phyloP scores from a whole-genome alignment of 2,888 invertebrate genomes.

The Quadroppia sp. region DNA sequence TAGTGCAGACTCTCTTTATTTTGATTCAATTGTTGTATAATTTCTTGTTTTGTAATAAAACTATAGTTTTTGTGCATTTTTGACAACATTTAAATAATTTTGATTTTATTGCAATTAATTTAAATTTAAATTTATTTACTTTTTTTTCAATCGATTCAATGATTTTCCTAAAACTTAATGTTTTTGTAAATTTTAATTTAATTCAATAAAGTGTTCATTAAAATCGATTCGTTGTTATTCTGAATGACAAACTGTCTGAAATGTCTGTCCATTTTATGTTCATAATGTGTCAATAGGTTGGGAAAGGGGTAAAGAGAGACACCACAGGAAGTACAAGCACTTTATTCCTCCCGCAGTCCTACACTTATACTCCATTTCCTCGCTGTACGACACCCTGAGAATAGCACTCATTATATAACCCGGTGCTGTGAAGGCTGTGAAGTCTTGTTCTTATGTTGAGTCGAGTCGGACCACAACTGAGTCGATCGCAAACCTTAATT shows the following conservation, averaged over 20 bases:
- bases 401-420: constrained; percentile 7
- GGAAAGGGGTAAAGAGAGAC: constrained; percentile 15
- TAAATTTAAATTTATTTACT: too few species aligned
- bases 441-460: neutral
- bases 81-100: too few species aligned
- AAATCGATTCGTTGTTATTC: neutral
- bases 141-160: too few species aligned
- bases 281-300: neutral
- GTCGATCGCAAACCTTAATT: neutral
- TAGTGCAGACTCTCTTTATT: too few species aligned
- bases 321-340: constrained; percentile 1
- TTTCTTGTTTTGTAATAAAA: too few species aligned
- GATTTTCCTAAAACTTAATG: too few species aligned
- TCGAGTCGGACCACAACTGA: too few species aligned
- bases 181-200: too few species aligned
- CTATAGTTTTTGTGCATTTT: too few species aligned
- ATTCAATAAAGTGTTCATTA: neutral
- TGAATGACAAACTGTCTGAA: too few species aligned
- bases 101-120: too few species aligned
- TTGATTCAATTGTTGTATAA: too few species aligned
- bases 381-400: constrained; percentile 12
- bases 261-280: neutral
- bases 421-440: neutral
- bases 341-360: constrained; percentile 8
- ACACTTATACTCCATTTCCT: constrained; percentile 24